Conservation (phyloP, 2,888 invertebrate genomes). For the Nasonia oneida region DNA sequence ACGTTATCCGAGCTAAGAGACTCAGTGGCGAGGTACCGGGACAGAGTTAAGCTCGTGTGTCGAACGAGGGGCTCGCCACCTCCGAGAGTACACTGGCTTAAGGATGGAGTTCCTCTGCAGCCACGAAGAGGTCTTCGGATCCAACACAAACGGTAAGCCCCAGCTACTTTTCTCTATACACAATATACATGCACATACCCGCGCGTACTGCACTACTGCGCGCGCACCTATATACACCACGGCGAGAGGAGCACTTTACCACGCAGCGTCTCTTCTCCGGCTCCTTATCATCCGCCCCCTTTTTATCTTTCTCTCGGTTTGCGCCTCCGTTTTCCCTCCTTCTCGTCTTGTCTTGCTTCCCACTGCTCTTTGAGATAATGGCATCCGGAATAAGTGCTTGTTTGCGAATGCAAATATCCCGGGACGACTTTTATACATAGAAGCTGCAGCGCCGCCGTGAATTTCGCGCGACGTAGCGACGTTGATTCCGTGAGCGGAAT, state of each 20-base stretch:
- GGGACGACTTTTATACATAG: neutral
- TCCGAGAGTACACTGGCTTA: conserved; percentile 78
- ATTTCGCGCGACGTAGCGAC: conserved; percentile 2
- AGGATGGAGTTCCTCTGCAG: conserved; percentile 76
- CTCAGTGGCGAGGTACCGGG: conserved; percentile 78
- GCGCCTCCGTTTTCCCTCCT: conserved; percentile 11
- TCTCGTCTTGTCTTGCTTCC: conserved; percentile 5
- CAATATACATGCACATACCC: neutral
- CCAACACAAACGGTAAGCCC: conserved; percentile 77
- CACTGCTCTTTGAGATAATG: conserved; percentile 49
- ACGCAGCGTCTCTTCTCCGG: neutral
- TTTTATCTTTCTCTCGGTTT: conserved; percentile 16
- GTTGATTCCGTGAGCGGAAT: neutral
- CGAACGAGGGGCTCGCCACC: conserved; percentile 78
- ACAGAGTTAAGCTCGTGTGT: conserved; percentile 78
- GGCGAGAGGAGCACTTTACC: neutral
- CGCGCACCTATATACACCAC: neutral
- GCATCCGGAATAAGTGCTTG: conserved; percentile 56
- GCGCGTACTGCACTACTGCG: neutral
- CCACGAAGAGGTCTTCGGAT: conserved; percentile 77
- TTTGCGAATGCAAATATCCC: conserved; percentile 57
- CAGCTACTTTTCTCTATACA: conserved; percentile 24
- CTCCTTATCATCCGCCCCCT: neutral
- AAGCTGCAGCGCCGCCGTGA: neutral
- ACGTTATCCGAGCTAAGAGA: conserved; percentile 78